phyloP scores from a whole-genome alignment of 1,140 invertebrate species.

The Cydia splendana region DNA sequence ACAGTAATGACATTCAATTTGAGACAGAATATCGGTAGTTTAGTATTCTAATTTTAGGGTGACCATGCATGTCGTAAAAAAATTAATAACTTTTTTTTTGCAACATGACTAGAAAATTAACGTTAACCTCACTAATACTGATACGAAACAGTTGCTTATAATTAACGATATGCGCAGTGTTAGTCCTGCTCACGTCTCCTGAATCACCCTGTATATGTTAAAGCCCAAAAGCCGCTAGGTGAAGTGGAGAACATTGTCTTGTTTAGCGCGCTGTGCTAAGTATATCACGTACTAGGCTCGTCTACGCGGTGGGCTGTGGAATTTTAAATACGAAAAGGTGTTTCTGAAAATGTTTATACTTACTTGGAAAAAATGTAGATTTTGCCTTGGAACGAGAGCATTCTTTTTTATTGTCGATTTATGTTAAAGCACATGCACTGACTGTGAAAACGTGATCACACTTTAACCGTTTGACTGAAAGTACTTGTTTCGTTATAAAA shows the following conservation, averaged over 20 bases:
- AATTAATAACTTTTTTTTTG: too few species aligned
- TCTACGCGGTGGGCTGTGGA: slow-evolving; percentile 50
- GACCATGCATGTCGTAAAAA: too few species aligned
- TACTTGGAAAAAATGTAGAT: slow-evolving; percentile 61
- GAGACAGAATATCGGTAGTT: too few species aligned
- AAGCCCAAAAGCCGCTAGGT: background rate
- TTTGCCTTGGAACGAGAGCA: slow-evolving; percentile 51
- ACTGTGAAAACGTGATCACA: slow-evolving; percentile 54
- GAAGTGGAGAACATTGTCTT: slow-evolving; percentile 34
- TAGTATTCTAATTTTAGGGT: too few species aligned
- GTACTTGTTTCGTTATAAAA: slow-evolving; percentile 21
- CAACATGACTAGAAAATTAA: too few species aligned
- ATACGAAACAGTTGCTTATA: too few species aligned
- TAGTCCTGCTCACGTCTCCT: too few species aligned
- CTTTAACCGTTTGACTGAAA: slow-evolving; percentile 28
- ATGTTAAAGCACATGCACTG: slow-evolving; percentile 38
- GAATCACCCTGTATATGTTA: too few species aligned
- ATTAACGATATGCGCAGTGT: too few species aligned
- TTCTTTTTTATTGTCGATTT: slow-evolving; percentile 72
- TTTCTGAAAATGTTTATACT: slow-evolving; percentile 69
- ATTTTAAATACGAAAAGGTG: slow-evolving; percentile 74
- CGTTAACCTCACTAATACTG: too few species aligned
- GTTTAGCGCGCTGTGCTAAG: slow-evolving; percentile 66
- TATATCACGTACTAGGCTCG: slow-evolving; percentile 70
- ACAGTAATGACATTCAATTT: too few species aligned